A percentile compares a stretch with the other conserved stretches of the same genome.
Conservation (phyloP, 1,140 invertebrate species). For the Lithobius niger region DNA sequence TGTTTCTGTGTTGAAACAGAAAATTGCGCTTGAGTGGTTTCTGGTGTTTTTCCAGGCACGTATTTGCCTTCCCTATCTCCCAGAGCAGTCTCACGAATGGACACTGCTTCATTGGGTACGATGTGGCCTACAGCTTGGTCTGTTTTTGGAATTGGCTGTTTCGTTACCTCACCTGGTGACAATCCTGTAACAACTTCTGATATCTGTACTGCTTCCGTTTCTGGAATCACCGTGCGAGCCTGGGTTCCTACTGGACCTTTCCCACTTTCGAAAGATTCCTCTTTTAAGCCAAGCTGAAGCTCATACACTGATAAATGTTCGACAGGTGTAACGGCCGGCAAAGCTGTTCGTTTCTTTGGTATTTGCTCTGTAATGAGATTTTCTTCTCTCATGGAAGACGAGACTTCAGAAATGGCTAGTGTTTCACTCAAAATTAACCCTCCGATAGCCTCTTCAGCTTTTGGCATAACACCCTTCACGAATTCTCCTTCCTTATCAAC, state of each 20-base stretch:
- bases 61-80: constrained; percentile 10
- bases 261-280: constrained; percentile 37
- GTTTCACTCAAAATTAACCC: constrained; percentile 16
- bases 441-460: constrained; percentile 14
- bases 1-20: constrained; percentile 10
- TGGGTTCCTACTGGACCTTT: background rate
- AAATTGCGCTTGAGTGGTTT: constrained; percentile 4
- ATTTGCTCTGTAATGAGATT: constrained; percentile 22
- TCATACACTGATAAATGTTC: constrained; percentile 47
- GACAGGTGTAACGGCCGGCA: constrained; percentile 40
- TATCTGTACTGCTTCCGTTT: constrained; percentile 36
- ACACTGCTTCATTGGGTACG: constrained; percentile 32
- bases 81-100: constrained; percentile 10
- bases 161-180: constrained; percentile 44
- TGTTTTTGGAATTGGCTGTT: constrained; percentile 33
- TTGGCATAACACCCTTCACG: constrained; percentile 12
- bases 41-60: constrained; percentile 1
- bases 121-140: constrained; percentile 39
- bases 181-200: constrained; percentile 40
- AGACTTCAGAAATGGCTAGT: constrained; percentile 17
- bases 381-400: constrained; percentile 16
- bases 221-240: constrained; percentile 19
- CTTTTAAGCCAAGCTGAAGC: constrained; percentile 43
- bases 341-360: constrained; percentile 29
- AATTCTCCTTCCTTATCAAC: constrained; percentile 11